Evolutionary conservation across 2,888 invertebrate species (phyloP), one percentile per base, ranked within the genome.

Genomic region (Dasysyrphus albostriatus): DNA sequence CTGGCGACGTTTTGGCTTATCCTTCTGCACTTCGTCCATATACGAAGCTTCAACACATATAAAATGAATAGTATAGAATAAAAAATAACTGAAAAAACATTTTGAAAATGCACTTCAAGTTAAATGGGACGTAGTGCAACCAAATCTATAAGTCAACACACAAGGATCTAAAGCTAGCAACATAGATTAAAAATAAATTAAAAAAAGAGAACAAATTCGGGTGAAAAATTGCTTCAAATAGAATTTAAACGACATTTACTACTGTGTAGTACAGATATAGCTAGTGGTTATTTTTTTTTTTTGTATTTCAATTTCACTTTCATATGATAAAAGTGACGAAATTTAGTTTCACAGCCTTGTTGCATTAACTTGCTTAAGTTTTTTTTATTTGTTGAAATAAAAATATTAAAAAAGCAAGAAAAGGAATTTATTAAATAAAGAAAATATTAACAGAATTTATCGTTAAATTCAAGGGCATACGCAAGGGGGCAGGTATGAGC

Each of bases 1-100:
- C 29, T 75, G 75, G 83, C 70, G 83, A 83, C 80, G 65, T 75
- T 69, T 83, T 83, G 70, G 49, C 79, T 80, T 63, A 75, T 65
- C 51, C 49, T 7, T 42, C 69, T 59, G 44, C 56, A 75, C 29
- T n/a, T 19, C 14, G 1, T 24, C 24, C 3, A 24, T 24, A 24
- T 24, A 59, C 5, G n/a, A 61, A 42, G 1, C 12, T 63, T 63
- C 42, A 44, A 67, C 29, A 49, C 34, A 49, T 12, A 7, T 0
- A 19, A 3, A 14, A 3, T 6, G 24, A 7, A 3, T 42, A 37
- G n/a, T 2, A 29, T 0, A 44, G n/a, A 29, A 2, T 14, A n/a
- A 9, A 42, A 14, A 42, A 61, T 14, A 49, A 67, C 37, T 37
- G 19, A 12, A 65, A 39, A 69, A 47, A 37, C 39, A 54, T 69